A percentile compares a stretch with the other conserved stretches of the same genome.
Evolutionary conservation across 2,888 invertebrate species (phyloP).

Genomic region (Encarsia formosa): DNA sequence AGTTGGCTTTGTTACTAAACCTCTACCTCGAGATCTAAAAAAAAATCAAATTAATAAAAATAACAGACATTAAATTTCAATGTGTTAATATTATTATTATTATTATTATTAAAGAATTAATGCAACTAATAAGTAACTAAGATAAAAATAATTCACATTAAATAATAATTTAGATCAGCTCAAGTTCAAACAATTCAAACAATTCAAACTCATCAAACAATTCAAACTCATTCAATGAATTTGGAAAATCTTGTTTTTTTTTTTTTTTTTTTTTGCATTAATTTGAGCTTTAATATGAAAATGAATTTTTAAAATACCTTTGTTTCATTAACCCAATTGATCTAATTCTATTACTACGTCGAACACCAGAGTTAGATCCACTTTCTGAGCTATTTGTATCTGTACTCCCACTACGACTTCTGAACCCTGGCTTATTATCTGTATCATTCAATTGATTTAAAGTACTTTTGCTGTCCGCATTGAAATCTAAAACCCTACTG

Average conservation of each 20-base stretch:
- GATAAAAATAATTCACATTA: too few species aligned
- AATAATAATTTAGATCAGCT: too few species aligned
- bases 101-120: too few species aligned
- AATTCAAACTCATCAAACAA: too few species aligned
- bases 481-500: constrained; percentile 43
- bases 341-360: constrained; percentile 73
- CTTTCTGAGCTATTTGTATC: constrained; percentile 50
- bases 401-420: constrained; percentile 47
- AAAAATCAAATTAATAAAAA: too few species aligned
- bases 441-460: constrained; percentile 31
- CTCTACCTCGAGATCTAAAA: constrained; percentile 45
- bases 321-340: constrained; percentile 68
- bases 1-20: constrained; percentile 45
- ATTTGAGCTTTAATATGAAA: too few species aligned
- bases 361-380: constrained; percentile 54
- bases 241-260: too few species aligned
- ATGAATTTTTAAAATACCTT: constrained; percentile 49
- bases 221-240: background rate
- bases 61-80: too few species aligned
- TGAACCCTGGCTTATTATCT: constrained; percentile 43
- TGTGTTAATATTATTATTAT: too few species aligned
- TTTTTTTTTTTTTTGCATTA: too few species aligned
- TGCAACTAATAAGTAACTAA: too few species aligned
- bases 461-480: constrained; percentile 31
- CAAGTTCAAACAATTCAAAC: too few species aligned